Evolutionary conservation across 2,888 invertebrate species (phyloP).

Genomic region (Siphlonurus alternatus): DNA sequence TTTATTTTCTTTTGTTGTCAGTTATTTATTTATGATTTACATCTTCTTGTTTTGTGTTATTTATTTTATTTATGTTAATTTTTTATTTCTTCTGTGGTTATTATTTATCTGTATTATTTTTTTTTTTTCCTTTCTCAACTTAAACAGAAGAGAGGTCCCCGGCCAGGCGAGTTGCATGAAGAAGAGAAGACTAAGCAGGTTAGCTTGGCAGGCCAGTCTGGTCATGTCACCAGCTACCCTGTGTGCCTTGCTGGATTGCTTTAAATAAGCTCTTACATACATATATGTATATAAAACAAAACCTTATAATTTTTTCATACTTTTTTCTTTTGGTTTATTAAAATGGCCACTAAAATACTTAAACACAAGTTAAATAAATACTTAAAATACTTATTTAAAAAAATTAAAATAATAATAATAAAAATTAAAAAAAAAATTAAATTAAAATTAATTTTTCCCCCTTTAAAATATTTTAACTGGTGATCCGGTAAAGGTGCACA

Average conservation of each 20-base stretch:
- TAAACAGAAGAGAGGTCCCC: constrained; percentile 20
- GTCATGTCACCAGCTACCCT: background rate
- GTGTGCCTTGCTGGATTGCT: background rate
- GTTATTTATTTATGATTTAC: constrained; percentile 6
- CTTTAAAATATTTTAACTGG: background rate
- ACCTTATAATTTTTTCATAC: no score
- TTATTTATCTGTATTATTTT: constrained; percentile 10
- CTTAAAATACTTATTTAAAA: background rate
- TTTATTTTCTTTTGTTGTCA: background rate
- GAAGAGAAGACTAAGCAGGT: constrained; percentile 19
- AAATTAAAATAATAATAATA: no score
- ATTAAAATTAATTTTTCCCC: background rate
- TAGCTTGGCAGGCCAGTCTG: constrained; percentile 13
- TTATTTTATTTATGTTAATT: constrained; percentile 9
- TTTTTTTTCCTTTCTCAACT: constrained; percentile 10
- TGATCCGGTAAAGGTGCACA: background rate
- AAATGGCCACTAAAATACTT: background rate
- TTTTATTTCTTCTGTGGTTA: constrained; percentile 10
- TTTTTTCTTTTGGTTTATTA: no score
- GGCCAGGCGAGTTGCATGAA: constrained; percentile 20
- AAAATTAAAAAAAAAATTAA: background rate
- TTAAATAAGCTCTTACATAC: background rate
- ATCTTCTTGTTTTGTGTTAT: constrained; percentile 7
- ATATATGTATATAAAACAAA: background rate
- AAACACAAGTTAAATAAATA: background rate